A percentile compares a stretch with the other conserved stretches of the same genome.
Conservation (phyloP, 2,888 invertebrate species). For the Thumatha senex region DNA sequence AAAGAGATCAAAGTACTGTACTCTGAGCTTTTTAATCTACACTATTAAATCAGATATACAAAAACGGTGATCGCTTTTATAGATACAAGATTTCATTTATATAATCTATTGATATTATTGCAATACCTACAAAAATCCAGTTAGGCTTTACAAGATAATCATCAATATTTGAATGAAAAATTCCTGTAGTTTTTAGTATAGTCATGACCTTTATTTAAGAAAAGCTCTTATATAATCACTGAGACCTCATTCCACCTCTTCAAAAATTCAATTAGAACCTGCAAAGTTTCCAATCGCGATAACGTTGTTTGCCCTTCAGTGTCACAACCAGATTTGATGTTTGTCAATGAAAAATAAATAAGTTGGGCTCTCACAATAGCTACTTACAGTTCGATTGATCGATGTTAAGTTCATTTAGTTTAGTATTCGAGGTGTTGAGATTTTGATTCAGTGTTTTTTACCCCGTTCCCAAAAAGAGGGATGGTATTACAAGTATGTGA, state of each 20-base stretch:
- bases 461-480: too few relatives aligned
- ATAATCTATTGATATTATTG: too few relatives aligned
- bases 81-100: too few relatives aligned
- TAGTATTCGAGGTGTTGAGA: too few relatives aligned
- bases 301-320: constrained; percentile 35
- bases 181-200: constrained; percentile 11
- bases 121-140: too few relatives aligned
- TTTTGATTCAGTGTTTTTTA: too few relatives aligned
- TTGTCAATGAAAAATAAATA: constrained; percentile 30
- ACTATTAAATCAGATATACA: too few relatives aligned
- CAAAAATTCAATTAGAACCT: constrained; percentile 45
- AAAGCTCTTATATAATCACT: constrained; percentile 29
- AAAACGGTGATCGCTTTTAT: too few relatives aligned
- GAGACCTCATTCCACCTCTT: constrained; percentile 13
- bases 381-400: constrained; percentile 14
- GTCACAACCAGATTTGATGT: constrained; percentile 31
- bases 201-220: constrained; percentile 21
- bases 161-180: constrained; percentile 8
- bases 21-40: too few relatives aligned
- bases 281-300: constrained; percentile 42
- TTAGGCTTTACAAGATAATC: not conserved
- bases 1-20: too few relatives aligned
- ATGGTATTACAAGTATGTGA: too few relatives aligned
- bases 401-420: not conserved
- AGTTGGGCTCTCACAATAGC: constrained; percentile 8